Evolutionary conservation across 1,140 invertebrate genomes (phyloP).

Genomic region (Homarus americanus): DNA sequence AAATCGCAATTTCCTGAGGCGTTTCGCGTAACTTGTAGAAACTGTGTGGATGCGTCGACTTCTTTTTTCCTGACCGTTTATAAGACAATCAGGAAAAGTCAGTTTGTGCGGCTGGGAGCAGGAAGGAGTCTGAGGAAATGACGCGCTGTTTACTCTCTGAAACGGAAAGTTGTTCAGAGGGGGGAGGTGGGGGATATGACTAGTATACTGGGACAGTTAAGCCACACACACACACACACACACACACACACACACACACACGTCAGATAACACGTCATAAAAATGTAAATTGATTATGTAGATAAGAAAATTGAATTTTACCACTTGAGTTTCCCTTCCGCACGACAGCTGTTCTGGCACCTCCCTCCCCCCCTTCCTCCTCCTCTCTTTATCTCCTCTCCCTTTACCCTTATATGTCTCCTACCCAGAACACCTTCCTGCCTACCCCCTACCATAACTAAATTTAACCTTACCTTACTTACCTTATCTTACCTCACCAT

Average conservation of each 20-base stretch:
- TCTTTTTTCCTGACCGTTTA: background rate
- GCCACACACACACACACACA: constrained; percentile 35
- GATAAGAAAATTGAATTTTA: constrained; percentile 41
- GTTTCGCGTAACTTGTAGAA: background rate
- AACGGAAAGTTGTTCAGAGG: background rate
- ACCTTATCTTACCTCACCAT: too few relatives aligned
- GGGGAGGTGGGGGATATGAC: background rate
- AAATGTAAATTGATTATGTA: constrained; percentile 44
- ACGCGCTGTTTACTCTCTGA: background rate
- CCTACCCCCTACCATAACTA: too few relatives aligned
- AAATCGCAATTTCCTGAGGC: background rate
- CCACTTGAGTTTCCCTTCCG: constrained; percentile 1
- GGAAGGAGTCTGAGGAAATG: background rate
- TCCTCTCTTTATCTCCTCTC: background rate
- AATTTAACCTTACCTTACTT: too few relatives aligned
- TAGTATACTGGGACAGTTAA: background rate
- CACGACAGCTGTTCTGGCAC: background rate
- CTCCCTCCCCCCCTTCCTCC: background rate
- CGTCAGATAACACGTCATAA: constrained; percentile 19
- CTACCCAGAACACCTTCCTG: too few relatives aligned
- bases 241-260: constrained; percentile 42
- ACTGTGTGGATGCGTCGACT: background rate
- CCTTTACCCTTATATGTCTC: too few relatives aligned
- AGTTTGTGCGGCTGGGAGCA: background rate
- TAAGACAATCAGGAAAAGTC: background rate